Evolutionary conservation across 35 echinoderm and acorn worm species (phyloP), one percentile per base, ranked within the genome.

Genomic region (Apostichopus japonicus): DNA sequence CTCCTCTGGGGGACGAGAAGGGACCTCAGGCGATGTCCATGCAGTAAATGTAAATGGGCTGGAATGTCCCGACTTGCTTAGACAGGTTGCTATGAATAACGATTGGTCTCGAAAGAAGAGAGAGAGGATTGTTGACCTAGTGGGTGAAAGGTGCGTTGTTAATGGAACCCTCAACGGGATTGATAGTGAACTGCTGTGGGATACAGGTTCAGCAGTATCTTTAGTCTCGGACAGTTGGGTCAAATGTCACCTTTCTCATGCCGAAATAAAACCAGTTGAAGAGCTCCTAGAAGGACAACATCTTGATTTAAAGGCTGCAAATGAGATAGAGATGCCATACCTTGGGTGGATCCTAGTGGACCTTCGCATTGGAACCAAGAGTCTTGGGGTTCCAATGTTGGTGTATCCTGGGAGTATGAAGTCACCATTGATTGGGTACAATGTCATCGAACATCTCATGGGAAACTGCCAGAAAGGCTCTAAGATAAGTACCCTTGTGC

Each of bases 181-280:
- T 8, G 22, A 72, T 1, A 86, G 56, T 14, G 21, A 44, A 4
- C 90, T 73, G 10, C 65, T 96, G 10, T 96, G 95, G 95, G 93
- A 94, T 80, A 94, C 95, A 24, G 95, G 93, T 15, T 57, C 95
- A 9, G 90, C 94, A 19, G 95, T 96, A 15, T 96, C 91, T 5
- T 70, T 96, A 17, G 8, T 94, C 15, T 94, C 90, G 10, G 81
- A 75, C 6, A 73, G 54, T 7, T 87, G 80, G 92, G 24, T 86
- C 51, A 24, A 4, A 55, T 10, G 54, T n/a, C 10, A 87, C 15
- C 25, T 63, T 22, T 65, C 58, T 44, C 15, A 53, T 82, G 23
- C 17, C 0, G 77, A 17, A 10, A 54, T 87, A 15, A 65, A 63
- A 86, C 67, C 53, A 10, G 53, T 93, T 3, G 52, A 72, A 24